Evolutionary conservation across 1,140 invertebrate genomes (phyloP), one percentile per base, ranked within the genome.

Genomic region (Littorina saxatilis): DNA sequence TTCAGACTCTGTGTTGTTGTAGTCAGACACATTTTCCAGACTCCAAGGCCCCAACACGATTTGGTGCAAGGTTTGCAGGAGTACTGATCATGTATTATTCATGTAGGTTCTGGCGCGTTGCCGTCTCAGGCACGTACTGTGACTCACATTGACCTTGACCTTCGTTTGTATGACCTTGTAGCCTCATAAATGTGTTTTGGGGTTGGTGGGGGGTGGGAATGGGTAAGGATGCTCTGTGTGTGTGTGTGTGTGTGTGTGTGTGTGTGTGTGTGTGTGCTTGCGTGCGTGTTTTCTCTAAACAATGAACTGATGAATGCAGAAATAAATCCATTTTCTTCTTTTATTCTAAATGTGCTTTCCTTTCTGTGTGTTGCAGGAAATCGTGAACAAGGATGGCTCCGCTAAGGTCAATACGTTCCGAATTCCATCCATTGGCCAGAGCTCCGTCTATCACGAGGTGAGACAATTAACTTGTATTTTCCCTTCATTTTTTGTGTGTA

Each of bases 401-500:
- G 95, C 96, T 50, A 96, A 95, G 92, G 94, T 96, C 66, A 94
- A 96, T 72, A 95, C 96, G 50, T 98, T 97, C 92, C 94, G 97
- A 87, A 94, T 98, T 90, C 97, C 97, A 73, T 96, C 96, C 35
- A 93, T 98, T 86, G 96, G 96, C 29, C 96, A 97, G 91, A 94
- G 96, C 79, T 98, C 97, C 27, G 95, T 98, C 86, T 98, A 97
- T 93, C 97, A 98, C 93, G 97, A 98, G 94, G 96, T 96, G 94
- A 91, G 82, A 73, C 37, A 13, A 50, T 47, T 29, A 76, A 76
- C 77, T 43, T 50, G 37, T 23, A 66, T 17, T 55, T 23, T 58
- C 4, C 5, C n/a, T 5, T 3, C 15, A 27, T 29, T 11, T 9
- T 9, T 27, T 5, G 55, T n/a, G 5, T 58, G 55, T 23, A 7